Conservation (phyloP, 1,140 invertebrate species). For the Lutraria rhynchaena region DNA sequence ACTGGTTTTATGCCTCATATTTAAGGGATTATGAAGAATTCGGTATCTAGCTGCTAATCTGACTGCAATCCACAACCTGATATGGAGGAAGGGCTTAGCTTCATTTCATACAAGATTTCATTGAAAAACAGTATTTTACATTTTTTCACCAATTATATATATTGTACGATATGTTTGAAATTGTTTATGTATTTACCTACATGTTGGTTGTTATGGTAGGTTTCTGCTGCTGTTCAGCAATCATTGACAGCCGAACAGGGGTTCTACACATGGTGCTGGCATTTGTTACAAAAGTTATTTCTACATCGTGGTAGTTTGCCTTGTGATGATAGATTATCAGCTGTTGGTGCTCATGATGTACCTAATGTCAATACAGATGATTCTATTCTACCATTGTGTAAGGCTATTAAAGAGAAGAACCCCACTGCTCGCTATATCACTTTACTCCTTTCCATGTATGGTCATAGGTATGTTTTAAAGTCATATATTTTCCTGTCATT, state of each 20-base stretch:
- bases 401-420: constrained; percentile 83
- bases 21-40: no score
- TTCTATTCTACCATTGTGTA: constrained; percentile 68
- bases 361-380: constrained; percentile 71
- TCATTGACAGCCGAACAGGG: constrained; percentile 82
- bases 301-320: constrained; percentile 84
- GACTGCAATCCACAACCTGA: no score
- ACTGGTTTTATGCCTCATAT: no score
- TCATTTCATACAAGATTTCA: no score
- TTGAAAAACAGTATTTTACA: no score
- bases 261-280: constrained; percentile 89
- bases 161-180: no score
- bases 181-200: no score
- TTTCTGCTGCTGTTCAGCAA: constrained; percentile 74
- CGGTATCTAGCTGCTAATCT: no score
- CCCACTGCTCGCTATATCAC: constrained; percentile 88
- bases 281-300: constrained; percentile 86
- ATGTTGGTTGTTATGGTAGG: no score
- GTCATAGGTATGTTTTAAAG: constrained; percentile 84
- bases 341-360: constrained; percentile 59
- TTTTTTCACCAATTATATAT: no score
- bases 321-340: constrained; percentile 54
- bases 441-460: constrained; percentile 87
- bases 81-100: no score
- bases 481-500: no score